A percentile compares a stretch with the other conserved stretches of the same genome.
phyloP scores from a whole-genome alignment of 2,797 vertebrate genomes.

The Xenentodon cancila region DNA sequence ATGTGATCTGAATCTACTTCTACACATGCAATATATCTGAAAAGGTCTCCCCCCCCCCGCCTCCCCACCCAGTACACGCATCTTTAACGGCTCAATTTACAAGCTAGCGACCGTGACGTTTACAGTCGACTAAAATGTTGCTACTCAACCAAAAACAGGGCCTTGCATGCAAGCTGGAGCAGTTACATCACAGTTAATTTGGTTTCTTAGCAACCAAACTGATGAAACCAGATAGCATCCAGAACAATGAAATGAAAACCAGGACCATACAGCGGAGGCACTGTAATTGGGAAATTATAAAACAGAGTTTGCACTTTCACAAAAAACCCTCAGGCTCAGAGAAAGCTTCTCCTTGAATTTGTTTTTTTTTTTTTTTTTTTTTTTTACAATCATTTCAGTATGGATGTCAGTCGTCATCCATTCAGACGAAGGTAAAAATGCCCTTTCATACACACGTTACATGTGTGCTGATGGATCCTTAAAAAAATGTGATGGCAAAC shows the following conservation, averaged over 20 bases:
- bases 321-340: slow-evolving; percentile 21
- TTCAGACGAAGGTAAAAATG: slow-evolving; percentile 54
- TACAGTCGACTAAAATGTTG: slow-evolving; percentile 60
- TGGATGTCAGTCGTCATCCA: slow-evolving; percentile 40
- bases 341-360: background rate
- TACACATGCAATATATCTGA: slow-evolving; percentile 76
- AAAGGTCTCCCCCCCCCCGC: slow-evolving; percentile 40
- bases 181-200: slow-evolving; percentile 75
- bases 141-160: slow-evolving; percentile 64
- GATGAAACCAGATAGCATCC: slow-evolving; percentile 75
- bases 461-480: slow-evolving; percentile 60
- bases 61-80: slow-evolving; percentile 40
- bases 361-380: slow-evolving; percentile 20
- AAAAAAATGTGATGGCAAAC: slow-evolving; percentile 46
- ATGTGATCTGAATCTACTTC: slow-evolving; percentile 65
- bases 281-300: slow-evolving; percentile 66
- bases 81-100: slow-evolving; percentile 65
- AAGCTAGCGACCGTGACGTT: slow-evolving; percentile 59
- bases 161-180: slow-evolving; percentile 73
- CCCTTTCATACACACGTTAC: slow-evolving; percentile 57
- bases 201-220: slow-evolving; percentile 79
- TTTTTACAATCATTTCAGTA: slow-evolving; percentile 59
- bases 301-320: slow-evolving; percentile 52
- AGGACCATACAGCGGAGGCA: slow-evolving; percentile 74
- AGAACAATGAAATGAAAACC: slow-evolving; percentile 73